A percentile compares a stretch with the other conserved stretches of the same genome.
Conservation (phyloP, 2,888 invertebrate genomes). For the Coleophora deauratella region DNA sequence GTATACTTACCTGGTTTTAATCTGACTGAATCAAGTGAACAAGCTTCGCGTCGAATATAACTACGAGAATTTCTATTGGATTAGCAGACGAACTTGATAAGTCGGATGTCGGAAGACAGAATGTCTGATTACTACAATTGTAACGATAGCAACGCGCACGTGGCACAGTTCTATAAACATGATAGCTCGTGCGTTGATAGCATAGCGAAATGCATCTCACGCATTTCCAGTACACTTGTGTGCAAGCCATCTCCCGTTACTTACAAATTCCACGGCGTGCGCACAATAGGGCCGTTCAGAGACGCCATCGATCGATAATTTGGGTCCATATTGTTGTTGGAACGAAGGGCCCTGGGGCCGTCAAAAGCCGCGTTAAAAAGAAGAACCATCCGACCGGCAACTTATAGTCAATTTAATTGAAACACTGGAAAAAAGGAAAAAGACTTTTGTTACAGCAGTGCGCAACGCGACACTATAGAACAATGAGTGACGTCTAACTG, state of each 20-base stretch:
- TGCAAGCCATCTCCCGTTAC: conserved; percentile 56
- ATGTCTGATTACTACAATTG: no score
- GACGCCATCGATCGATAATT: conserved; percentile 49
- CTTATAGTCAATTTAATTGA: conserved; percentile 46
- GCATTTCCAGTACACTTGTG: conserved; percentile 35
- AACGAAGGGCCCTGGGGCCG: conserved; percentile 35
- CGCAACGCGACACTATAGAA: conserved; percentile 20
- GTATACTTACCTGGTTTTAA: no score
- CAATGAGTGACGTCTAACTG: conserved; percentile 25
- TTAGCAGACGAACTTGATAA: no score
- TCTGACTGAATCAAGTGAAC: no score
- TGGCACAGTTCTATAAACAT: conserved; percentile 9
- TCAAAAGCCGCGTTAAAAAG: conserved; percentile 34
- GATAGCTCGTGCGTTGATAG: conserved; percentile 19
- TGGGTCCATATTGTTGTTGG: conserved; percentile 46
- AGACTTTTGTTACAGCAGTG: conserved; percentile 26
- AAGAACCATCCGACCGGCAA: conserved; percentile 39
- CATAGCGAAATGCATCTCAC: conserved; percentile 49
- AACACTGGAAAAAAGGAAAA: conserved; percentile 33
- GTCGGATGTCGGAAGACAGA: no score
- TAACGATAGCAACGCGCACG: neutral
- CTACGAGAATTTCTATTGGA: no score
- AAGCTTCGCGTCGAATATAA: no score
- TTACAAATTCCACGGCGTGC: conserved; percentile 46
- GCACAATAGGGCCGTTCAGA: conserved; percentile 44